These are phyloP conservation scores for Polydrusus pterygomalis DNA, from an alignment of 2,888 invertebrate species.

Conservation along the genomic window DNA sequence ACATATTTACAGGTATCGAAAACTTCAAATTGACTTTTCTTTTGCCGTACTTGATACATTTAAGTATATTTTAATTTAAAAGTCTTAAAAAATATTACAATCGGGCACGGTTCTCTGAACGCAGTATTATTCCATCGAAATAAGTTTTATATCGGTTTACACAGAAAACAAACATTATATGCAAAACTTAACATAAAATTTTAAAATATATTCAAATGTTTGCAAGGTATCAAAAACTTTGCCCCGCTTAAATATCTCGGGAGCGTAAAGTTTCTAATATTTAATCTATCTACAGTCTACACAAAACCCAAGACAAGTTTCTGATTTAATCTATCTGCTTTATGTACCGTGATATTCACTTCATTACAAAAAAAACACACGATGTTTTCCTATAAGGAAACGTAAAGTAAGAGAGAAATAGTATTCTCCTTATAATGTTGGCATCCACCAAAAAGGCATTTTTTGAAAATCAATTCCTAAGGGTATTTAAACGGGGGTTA, in stretches of 20 bases:
- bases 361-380: constrained; percentile 1
- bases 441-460: no score
- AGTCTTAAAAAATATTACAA: no score
- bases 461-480: no score
- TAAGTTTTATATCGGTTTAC: no score
- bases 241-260: background rate
- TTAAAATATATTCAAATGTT: constrained; percentile 6
- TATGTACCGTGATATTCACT: background rate
- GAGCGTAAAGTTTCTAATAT: constrained; percentile 5
- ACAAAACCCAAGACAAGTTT: background rate
- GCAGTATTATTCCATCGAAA: no score
- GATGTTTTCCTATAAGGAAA: background rate
- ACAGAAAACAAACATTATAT: background rate
- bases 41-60: no score
- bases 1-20: no score
- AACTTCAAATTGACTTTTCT: no score
- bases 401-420: background rate
- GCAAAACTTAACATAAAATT: background rate
- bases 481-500: no score
- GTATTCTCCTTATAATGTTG: no score
- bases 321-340: constrained; percentile 1
- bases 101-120: no score
- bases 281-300: background rate
- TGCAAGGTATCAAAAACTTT: background rate
- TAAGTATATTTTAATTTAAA: no score